Evolutionary conservation across 1,140 invertebrate genomes (phyloP).

Genomic region (Leucophenga varia): DNA sequence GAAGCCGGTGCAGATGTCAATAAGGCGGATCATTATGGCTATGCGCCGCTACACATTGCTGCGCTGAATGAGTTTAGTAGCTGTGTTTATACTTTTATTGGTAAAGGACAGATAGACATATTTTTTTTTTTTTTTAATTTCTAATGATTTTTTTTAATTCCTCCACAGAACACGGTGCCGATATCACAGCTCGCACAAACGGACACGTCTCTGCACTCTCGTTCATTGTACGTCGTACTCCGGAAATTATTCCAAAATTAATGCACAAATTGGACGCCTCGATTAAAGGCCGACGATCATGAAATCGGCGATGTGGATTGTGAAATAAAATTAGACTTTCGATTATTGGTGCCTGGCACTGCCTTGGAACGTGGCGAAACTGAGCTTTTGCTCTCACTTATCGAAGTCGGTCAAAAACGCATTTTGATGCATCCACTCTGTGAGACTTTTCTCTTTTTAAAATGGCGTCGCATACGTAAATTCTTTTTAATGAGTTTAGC

Average conservation of each 20-base stretch:
- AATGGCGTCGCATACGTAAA: slow-evolving; percentile 80
- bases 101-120: slow-evolving; percentile 36
- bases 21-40: slow-evolving; percentile 75
- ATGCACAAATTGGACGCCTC: slow-evolving; percentile 73
- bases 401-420: slow-evolving; percentile 74
- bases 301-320: slow-evolving; percentile 82
- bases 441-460: slow-evolving; percentile 77
- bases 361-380: slow-evolving; percentile 66
- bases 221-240: slow-evolving; percentile 77
- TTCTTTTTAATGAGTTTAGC: slow-evolving; percentile 79
- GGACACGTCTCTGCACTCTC: slow-evolving; percentile 76
- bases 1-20: slow-evolving; percentile 75
- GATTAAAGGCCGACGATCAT: slow-evolving; percentile 75
- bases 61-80: slow-evolving; percentile 80
- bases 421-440: slow-evolving; percentile 78
- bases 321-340: slow-evolving; percentile 76
- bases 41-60: slow-evolving; percentile 78
- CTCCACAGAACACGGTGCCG: slow-evolving; percentile 70
- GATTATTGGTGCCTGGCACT: slow-evolving; percentile 64
- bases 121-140: background rate
- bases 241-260: slow-evolving; percentile 73
- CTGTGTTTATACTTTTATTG: slow-evolving; percentile 73
- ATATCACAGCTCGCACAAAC: slow-evolving; percentile 78
- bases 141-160: background rate
- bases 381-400: slow-evolving; percentile 71